Percentiles rank a stretch among this genome's conserved stretches.
These are phyloP conservation scores for Rhingia rostrata DNA, from an alignment of 2,888 invertebrate genomes.

Conservation along the genomic window DNA sequence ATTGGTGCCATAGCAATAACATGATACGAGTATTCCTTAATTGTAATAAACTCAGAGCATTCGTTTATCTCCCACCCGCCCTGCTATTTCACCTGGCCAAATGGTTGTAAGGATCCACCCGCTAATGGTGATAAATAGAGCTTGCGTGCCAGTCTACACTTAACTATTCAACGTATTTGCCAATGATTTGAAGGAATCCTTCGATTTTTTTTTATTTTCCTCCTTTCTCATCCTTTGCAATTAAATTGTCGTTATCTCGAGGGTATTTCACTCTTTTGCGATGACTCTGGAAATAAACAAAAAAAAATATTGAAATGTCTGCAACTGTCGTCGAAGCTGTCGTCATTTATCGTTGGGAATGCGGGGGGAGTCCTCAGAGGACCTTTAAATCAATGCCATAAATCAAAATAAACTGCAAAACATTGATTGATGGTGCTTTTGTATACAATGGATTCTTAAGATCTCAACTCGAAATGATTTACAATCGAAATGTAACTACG, in stretches of 20 bases:
- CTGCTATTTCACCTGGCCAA: conserved; percentile 1
- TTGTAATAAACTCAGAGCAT: conserved; percentile 27
- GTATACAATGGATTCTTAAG: conserved; percentile 21
- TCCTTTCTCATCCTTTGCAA: conserved; percentile 14
- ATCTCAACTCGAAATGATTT: conserved; percentile 49
- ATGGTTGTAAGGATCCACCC: not conserved
- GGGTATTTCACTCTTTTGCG: conserved; percentile 7
- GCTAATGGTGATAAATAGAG: conserved; percentile 34
- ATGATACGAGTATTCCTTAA: conserved; percentile 32
- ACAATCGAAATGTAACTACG: conserved; percentile 32
- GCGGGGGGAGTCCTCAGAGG: conserved; percentile 10
- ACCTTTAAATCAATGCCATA: conserved; percentile 40
- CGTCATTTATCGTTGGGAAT: too few species aligned
- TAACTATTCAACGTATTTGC: conserved; percentile 35
- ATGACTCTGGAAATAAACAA: not conserved
- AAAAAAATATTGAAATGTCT: conserved; percentile 13
- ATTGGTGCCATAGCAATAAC: conserved; percentile 57
- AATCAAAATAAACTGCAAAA: conserved; percentile 50
- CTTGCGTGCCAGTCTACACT: conserved; percentile 55
- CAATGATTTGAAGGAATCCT: conserved; percentile 31
- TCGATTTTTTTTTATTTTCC: not conserved
- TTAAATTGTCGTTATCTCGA: conserved; percentile 17
- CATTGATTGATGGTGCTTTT: conserved; percentile 56
- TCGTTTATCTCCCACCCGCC: conserved; percentile 26
- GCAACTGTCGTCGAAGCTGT: conserved; percentile 3